phyloP scores from a whole-genome alignment of 1,140 invertebrate genomes.

The Pteromalus puparum region DNA sequence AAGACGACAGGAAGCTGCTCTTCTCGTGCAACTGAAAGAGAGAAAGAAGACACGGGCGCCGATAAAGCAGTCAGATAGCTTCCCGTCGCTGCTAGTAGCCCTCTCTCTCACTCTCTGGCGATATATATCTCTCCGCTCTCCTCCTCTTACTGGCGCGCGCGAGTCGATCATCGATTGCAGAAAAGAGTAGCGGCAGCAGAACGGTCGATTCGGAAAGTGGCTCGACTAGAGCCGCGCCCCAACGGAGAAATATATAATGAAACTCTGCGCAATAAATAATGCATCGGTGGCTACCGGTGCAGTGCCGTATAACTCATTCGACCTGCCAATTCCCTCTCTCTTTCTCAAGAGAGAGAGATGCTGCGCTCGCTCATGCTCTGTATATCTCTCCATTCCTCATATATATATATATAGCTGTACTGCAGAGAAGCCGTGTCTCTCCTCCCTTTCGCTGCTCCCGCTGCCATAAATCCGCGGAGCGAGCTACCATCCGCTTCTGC shows the following conservation, averaged over 20 bases:
- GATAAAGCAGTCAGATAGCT: conserved; percentile 49
- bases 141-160: neutral
- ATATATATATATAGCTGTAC: conserved; percentile 2
- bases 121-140: conserved; percentile 14
- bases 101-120: neutral
- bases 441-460: conserved; percentile 43
- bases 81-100: conserved; percentile 13
- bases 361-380: neutral
- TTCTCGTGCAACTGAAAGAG: conserved; percentile 9
- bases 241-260: conserved; percentile 71
- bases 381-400: conserved; percentile 48
- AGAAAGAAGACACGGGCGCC: conserved; percentile 28
- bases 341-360: too few species aligned
- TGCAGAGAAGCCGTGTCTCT: neutral
- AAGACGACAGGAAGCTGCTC: neutral
- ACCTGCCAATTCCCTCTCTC: conserved; percentile 48
- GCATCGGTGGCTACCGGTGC: conserved; percentile 72
- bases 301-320: conserved; percentile 71
- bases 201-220: conserved; percentile 48
- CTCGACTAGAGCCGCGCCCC: conserved; percentile 44
- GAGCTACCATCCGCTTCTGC: conserved; percentile 65
- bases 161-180: conserved; percentile 48
- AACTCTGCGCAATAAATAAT: conserved; percentile 74
- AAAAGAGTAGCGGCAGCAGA: conserved; percentile 12
- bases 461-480: conserved; percentile 72